Evolutionary conservation across 2,797 vertebrate genomes (phyloP).

Genomic region (Rallus crepitans): DNA sequence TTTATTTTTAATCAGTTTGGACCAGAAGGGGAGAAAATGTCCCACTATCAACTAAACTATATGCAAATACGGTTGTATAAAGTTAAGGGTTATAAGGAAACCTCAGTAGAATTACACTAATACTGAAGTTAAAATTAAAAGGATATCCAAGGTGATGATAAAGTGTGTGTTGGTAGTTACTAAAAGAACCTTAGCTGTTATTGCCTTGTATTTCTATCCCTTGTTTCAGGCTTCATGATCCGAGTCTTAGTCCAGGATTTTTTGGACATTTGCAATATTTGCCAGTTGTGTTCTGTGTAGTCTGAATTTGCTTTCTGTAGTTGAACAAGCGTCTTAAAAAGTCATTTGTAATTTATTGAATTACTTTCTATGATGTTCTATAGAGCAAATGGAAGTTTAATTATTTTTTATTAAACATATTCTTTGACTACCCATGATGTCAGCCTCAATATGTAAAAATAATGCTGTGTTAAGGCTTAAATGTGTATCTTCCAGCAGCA

Average conservation of each 20-base stretch:
- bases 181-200: slow-evolving; percentile 87
- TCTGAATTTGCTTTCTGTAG: slow-evolving; percentile 97
- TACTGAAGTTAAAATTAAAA: slow-evolving; percentile 78
- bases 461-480: slow-evolving; percentile 39
- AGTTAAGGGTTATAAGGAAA: slow-evolving; percentile 78
- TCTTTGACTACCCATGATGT: slow-evolving; percentile 96
- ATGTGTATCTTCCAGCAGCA: background rate
- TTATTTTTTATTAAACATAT: slow-evolving; percentile 99
- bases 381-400: slow-evolving; percentile 99
- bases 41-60: slow-evolving; percentile 75
- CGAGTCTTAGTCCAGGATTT: slow-evolving; percentile 89
- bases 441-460: slow-evolving; percentile 80
- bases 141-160: slow-evolving; percentile 77
- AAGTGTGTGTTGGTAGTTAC: slow-evolving; percentile 87
- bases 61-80: slow-evolving; percentile 78
- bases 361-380: slow-evolving; percentile 99
- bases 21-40: slow-evolving; percentile 71
- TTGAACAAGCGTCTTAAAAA: slow-evolving; percentile 96
- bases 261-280: slow-evolving; percentile 98
- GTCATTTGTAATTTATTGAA: slow-evolving; percentile 99
- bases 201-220: slow-evolving; percentile 88
- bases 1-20: slow-evolving; percentile 76
- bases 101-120: slow-evolving; percentile 78
- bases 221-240: slow-evolving; percentile 90
- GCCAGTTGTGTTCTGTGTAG: slow-evolving; percentile 99